These are phyloP conservation scores for Dipodomys ordii DNA, from an alignment of 2,113 vertebrate genomes.

Conservation along the genomic window DNA sequence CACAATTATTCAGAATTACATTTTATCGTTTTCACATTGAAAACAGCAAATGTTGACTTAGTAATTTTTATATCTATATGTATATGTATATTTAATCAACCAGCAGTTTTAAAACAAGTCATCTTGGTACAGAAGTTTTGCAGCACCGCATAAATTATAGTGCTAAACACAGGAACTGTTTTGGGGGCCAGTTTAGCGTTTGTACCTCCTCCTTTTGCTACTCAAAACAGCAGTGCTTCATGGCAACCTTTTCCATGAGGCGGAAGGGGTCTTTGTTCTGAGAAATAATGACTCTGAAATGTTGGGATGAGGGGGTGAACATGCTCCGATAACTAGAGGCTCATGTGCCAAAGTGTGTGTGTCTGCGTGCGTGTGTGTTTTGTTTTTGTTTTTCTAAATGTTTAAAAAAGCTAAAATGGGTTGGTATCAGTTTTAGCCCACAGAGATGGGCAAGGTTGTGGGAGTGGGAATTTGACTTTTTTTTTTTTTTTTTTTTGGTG, in stretches of 20 bases:
- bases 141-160: slow-evolving; percentile 37
- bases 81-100: slow-evolving; percentile 85
- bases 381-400: slow-evolving; percentile 55
- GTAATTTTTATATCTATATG: slow-evolving; percentile 82
- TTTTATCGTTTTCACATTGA: slow-evolving; percentile 90
- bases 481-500: slow-evolving; percentile 61
- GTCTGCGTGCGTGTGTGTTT: neutral
- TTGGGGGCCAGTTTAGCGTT: slow-evolving; percentile 65
- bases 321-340: slow-evolving; percentile 77
- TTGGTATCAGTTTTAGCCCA: slow-evolving; percentile 69
- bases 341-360: slow-evolving; percentile 86
- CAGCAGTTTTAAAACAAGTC: slow-evolving; percentile 80
- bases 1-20: slow-evolving; percentile 85
- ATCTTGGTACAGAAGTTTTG: slow-evolving; percentile 50
- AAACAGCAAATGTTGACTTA: slow-evolving; percentile 87
- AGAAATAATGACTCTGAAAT: slow-evolving; percentile 52
- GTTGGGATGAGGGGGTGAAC: slow-evolving; percentile 64
- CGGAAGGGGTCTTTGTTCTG: slow-evolving; percentile 57
- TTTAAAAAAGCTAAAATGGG: slow-evolving; percentile 69
- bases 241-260: slow-evolving; percentile 61
- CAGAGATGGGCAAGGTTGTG: slow-evolving; percentile 19
- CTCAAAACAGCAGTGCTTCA: slow-evolving; percentile 72
- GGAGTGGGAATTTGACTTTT: slow-evolving; percentile 53
- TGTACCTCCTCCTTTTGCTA: slow-evolving; percentile 76
- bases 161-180: slow-evolving; percentile 66